These are phyloP conservation scores for Cheilosia vernalis DNA, from an alignment of 2,888 invertebrate genomes.

Conservation along the genomic window DNA sequence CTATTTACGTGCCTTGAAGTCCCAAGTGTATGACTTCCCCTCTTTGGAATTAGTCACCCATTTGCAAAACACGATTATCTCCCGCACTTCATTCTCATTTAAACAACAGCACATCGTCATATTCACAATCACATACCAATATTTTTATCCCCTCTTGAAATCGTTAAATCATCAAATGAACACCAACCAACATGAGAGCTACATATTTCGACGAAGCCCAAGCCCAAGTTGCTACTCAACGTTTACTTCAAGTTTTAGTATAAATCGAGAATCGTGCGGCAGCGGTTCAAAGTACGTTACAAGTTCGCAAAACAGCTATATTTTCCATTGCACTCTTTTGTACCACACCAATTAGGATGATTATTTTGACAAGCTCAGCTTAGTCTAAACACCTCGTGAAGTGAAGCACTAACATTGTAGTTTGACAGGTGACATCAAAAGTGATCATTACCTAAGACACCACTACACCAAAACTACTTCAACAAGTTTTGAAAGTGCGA, in stretches of 20 bases:
- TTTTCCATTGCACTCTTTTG: not conserved
- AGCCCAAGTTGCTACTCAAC: conserved; percentile 24
- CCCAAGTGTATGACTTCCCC: too few relatives aligned
- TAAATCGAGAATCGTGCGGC: conserved; percentile 44
- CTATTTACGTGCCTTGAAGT: too few relatives aligned
- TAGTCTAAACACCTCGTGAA: not conserved
- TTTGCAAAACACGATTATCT: not conserved
- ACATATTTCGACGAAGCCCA: conserved; percentile 17
- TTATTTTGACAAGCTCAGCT: not conserved
- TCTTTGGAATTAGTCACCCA: not conserved
- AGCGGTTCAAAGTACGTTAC: conserved; percentile 32
- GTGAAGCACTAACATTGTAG: not conserved
- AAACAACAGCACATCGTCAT: not conserved
- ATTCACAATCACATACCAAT: too few relatives aligned
- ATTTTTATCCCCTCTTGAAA: conserved; percentile 14
- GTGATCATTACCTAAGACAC: conserved; percentile 23
- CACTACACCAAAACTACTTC: conserved; percentile 19
- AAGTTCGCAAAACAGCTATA: not conserved
- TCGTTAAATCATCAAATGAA: conserved; percentile 2
- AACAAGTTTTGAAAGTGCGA: conserved; percentile 60
- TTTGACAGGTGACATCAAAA: conserved; percentile 16
- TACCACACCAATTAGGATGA: conserved; percentile 6
- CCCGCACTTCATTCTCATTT: conserved; percentile 33
- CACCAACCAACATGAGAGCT: conserved; percentile 19
- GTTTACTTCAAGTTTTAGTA: conserved; percentile 52